Base-by-base conservation (phyloP, 2,797 vertebrate genomes). In the Tenualosa thibaudeaui region DNA sequence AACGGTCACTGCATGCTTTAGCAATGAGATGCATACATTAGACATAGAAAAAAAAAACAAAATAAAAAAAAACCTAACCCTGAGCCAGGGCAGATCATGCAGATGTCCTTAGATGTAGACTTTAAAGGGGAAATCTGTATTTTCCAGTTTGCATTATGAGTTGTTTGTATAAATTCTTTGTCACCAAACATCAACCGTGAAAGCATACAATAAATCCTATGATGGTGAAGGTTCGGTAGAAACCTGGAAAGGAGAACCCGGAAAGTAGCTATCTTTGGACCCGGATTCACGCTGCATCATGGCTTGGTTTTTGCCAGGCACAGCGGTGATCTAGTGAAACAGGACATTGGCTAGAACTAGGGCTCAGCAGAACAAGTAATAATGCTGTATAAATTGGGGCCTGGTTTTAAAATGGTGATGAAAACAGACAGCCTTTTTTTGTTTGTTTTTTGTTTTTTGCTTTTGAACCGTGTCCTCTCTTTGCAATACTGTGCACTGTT, bases 81-180 rank as follows among this genome's bases (percentile, higher is more conserved):
- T 78, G 71, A 43, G 71, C 71, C 71, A 78, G 71, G 71, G 71
- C 71, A 46, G 71, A 78, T 40, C 40, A 40, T 78, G 19, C 71
- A 78, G 71, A 78, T 46, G 71, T 78, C 40, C 71, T 78, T 78
- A 78, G 71, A 78, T 43, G 71, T 78, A 78, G 71, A 78, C 37
- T 43, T 8, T 22, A 78, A 78, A 78, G 71, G 40, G 40, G 71
- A 78, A 78, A 46, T 78, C 71, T 78, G 71, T 78, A 78, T 78
- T 78, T 46, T 78, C 71, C 71, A 78, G 71, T 78, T 78, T 78
- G 71, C 71, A 78, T 78, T 78, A 78, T 78, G 71, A 78, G 71
- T 78, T 78, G 71, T 78, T 71, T 78, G 71, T 78, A 46, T 78
- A 46, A 43, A 78, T 78, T 78, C 71, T 78, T 78, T 43, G 40